Evolutionary conservation across 1,140 invertebrate species (phyloP).

Genomic region (Trichonephila inaurata): DNA sequence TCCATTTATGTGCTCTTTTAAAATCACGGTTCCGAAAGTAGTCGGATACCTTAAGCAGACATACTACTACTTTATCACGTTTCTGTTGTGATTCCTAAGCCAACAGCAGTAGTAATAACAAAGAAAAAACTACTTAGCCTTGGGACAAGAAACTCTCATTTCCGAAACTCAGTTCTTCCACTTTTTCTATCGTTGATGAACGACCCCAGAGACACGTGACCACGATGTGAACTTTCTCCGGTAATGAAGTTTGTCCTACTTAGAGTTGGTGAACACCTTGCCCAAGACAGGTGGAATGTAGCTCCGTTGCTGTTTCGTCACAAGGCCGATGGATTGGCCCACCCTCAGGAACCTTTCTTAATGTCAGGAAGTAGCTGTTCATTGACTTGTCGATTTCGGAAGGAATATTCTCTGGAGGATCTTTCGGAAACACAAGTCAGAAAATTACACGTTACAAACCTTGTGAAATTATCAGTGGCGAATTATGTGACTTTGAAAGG

Average conservation of each 20-base stretch:
- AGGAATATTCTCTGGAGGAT: background rate
- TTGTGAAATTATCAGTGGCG: background rate
- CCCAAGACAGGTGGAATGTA: background rate
- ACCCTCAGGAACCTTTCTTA: background rate
- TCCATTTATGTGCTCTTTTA: too few species aligned
- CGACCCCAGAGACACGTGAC: background rate
- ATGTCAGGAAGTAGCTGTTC: background rate
- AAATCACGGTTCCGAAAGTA: too few species aligned
- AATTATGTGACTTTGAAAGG: too few species aligned
- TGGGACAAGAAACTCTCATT: too few species aligned
- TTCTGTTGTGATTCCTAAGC: too few species aligned
- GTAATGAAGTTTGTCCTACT: background rate
- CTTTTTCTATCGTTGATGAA: background rate
- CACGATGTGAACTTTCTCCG: background rate
- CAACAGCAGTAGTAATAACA: too few species aligned
- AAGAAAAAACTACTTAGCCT: too few species aligned
- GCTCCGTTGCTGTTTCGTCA: background rate
- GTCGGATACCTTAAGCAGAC: too few species aligned
- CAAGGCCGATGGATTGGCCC: background rate
- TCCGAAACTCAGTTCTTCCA: too few species aligned
- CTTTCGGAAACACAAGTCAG: background rate
- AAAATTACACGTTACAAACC: too few species aligned
- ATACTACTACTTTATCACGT: too few species aligned
- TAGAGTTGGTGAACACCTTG: background rate
- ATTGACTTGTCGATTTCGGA: background rate